Evolutionary conservation across 2,888 invertebrate genomes (phyloP), one percentile per base, ranked within the genome.

Genomic region (Melolontha melolontha): DNA sequence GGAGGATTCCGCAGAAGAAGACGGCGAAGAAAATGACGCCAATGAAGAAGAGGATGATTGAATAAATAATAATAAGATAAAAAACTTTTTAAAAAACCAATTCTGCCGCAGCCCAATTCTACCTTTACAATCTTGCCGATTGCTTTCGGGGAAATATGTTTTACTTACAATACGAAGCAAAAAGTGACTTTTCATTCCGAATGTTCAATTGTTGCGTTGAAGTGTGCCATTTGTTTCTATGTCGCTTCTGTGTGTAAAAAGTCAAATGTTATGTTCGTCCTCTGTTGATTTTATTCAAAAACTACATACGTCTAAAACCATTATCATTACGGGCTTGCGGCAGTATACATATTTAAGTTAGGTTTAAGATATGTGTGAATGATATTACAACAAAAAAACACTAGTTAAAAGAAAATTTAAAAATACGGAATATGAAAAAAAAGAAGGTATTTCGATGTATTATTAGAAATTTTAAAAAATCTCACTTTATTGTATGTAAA

Each of bases 1-100:
- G 67, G 83, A 79, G 67, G 83, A 82, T 41, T 80, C 80, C 1
- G 80, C 76, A 51, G 83, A 84, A 41, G 85, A 85, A 47, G 82
- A 83, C 50, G 84, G 79, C 5, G 82, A 82, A 50, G 83, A 83
- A 11, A 82, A 85, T 49, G 81, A 81, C 39, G 81, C 75, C 16
- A 79, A 75, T 49, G 77, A 74, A 68, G 82, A 82, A 64, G 81
- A 82, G 57, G 78, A 80, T 47, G 78, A 79, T 70, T 79, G 78
- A 75, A 71, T 73, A 47, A 34, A 62, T 47, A 47, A 49, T 49
- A 39, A 34, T 22, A 49, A 34, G 34, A 40, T 5, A 40, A 42
- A 22, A 55, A 39, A 40, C 41, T 47, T 40, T 52, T 39, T 40
- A 51, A 64, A 54, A 47, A 34, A 54, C 14, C 49, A 41, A 44